phyloP scores from a whole-genome alignment of 2,797 vertebrate genomes.

The Danionella dracula region DNA sequence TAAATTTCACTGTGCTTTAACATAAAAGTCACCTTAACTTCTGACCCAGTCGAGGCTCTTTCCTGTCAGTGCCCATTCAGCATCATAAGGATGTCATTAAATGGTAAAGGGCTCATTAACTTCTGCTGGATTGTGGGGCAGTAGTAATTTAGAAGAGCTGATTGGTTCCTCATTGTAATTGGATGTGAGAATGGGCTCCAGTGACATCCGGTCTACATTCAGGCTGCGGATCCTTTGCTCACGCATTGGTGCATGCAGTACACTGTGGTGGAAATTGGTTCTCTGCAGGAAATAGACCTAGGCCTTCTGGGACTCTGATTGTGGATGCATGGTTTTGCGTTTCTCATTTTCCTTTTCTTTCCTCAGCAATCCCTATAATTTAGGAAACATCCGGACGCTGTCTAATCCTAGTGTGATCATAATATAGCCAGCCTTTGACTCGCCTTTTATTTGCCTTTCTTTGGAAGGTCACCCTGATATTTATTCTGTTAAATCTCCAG shows the following conservation, averaged over 20 bases:
- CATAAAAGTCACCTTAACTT: constrained; percentile 21
- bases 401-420: background rate
- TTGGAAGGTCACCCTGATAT: constrained; percentile 47
- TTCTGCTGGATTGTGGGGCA: constrained; percentile 24
- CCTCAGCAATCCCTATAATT: background rate
- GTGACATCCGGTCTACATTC: constrained; percentile 19
- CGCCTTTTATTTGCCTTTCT: background rate
- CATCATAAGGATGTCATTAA: constrained; percentile 40
- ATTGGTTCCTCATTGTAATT: constrained; percentile 38
- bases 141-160: constrained; percentile 25
- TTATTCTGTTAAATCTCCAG: constrained; percentile 46
- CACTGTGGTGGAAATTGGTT: constrained; percentile 19
- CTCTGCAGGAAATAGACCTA: constrained; percentile 15
- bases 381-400: background rate
- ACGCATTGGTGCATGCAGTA: background rate
- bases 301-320: background rate
- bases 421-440: background rate
- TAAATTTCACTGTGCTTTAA: constrained; percentile 18
- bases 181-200: constrained; percentile 28
- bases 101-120: constrained; percentile 49
- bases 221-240: constrained; percentile 16
- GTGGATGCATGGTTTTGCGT: constrained; percentile 2
- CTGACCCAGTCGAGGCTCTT: constrained; percentile 13
- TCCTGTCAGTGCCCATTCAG: constrained; percentile 3
- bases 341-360: background rate